These are phyloP conservation scores for Clarias gariepinus DNA, from an alignment of 2,113 vertebrate species.

Conservation along the genomic window DNA sequence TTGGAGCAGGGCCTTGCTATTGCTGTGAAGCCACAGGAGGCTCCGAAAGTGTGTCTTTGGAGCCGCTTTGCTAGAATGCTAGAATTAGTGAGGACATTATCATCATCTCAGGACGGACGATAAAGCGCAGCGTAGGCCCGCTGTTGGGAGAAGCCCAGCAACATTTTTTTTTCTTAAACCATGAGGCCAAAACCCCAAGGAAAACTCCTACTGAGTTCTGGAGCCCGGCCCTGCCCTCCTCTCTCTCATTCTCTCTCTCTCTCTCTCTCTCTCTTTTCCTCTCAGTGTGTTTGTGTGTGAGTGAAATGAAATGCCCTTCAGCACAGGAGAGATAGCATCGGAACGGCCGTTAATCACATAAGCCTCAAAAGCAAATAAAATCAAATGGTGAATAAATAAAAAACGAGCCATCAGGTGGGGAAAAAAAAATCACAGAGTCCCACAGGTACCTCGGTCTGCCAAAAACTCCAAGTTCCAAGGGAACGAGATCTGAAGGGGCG, in stretches of 20 bases:
- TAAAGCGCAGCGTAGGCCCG: slow-evolving; percentile 29
- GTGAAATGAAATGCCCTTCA: slow-evolving; percentile 29
- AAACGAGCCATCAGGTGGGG: slow-evolving; percentile 30
- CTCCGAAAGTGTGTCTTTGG: slow-evolving; percentile 34
- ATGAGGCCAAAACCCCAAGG: slow-evolving; percentile 38
- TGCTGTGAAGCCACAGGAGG: slow-evolving; percentile 30
- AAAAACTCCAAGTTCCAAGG: slow-evolving; percentile 18
- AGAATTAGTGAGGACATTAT: slow-evolving; percentile 39
- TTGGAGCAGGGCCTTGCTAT: slow-evolving; percentile 12
- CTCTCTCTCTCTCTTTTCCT: not conserved
- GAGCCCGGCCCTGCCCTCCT: slow-evolving; percentile 15
- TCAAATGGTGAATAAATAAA: slow-evolving; percentile 38
- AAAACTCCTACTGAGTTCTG: slow-evolving; percentile 41
- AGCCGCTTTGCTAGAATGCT: slow-evolving; percentile 22
- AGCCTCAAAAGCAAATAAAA: slow-evolving; percentile 32
- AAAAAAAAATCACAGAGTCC: slow-evolving; percentile 22
- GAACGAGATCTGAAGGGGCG: slow-evolving; percentile 34
- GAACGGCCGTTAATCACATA: slow-evolving; percentile 40
- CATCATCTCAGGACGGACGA: slow-evolving; percentile 16
- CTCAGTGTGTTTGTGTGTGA: not conserved
- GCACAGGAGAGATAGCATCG: slow-evolving; percentile 29
- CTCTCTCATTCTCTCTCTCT: not conserved
- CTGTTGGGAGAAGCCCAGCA: slow-evolving; percentile 38
- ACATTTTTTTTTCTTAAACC: slow-evolving; percentile 27
- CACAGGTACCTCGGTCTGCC: slow-evolving; percentile 30